These are phyloP conservation scores for Tragelaphus buxtoni DNA, from an alignment of 2,113 vertebrate species.

Conservation along the genomic window DNA sequence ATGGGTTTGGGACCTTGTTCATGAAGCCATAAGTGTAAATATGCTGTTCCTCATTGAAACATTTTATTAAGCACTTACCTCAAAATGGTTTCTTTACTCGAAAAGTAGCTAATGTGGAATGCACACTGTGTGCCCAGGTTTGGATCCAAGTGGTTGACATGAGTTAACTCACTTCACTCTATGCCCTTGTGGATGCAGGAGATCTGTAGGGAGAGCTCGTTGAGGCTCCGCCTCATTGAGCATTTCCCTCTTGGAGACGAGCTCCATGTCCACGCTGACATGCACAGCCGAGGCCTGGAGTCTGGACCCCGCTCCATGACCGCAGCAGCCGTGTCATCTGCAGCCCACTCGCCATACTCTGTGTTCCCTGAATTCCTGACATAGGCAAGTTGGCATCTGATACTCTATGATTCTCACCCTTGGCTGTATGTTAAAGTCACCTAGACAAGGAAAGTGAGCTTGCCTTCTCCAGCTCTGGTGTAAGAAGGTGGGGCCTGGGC, in stretches of 20 bases:
- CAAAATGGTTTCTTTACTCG: background rate
- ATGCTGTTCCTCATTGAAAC: background rate
- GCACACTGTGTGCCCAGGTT: background rate
- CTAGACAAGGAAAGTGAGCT: background rate
- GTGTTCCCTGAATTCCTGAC: background rate
- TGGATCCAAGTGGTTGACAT: rapidly evolving
- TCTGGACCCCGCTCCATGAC: background rate
- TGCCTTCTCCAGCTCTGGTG: background rate
- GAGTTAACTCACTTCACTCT: background rate
- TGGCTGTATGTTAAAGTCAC: background rate
- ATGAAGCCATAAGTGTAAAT: background rate
- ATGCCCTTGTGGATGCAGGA: background rate
- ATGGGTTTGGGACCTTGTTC: background rate
- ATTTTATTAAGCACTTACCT: background rate
- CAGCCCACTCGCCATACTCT: background rate
- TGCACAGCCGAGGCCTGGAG: background rate
- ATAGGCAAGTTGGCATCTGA: background rate
- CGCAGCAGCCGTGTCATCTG: rapidly evolving
- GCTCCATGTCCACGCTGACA: rapidly evolving
- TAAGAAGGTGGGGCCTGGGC: background rate
- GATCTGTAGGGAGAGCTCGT: background rate
- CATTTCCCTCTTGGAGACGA: background rate
- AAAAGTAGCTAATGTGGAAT: background rate
- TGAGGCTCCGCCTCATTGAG: background rate
- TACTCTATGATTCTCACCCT: background rate